Conservation (phyloP, 2,888 invertebrate genomes). For the Diaphora mendica region DNA sequence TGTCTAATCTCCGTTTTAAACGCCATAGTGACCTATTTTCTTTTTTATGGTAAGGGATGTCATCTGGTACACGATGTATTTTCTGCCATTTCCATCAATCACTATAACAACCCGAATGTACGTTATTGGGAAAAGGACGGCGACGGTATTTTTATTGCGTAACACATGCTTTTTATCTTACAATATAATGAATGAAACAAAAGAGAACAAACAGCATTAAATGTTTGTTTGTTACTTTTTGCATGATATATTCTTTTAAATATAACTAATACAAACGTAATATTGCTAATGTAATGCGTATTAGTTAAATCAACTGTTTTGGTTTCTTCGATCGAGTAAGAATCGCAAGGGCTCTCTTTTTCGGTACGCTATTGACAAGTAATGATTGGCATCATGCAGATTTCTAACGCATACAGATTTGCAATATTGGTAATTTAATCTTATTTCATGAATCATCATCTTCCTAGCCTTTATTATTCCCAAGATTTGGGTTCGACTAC, state of each 20-base stretch:
- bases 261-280: neutral
- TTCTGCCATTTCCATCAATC: constrained; percentile 26
- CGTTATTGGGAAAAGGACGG: constrained; percentile 17
- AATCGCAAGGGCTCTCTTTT: neutral
- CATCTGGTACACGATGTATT: constrained; percentile 28
- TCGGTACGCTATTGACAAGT: neutral
- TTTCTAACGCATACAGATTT: neutral
- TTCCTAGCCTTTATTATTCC: no score
- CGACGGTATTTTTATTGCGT: constrained; percentile 5
- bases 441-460: no score
- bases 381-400: neutral
- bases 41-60: constrained; percentile 28
- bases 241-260: neutral
- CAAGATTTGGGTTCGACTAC: no score
- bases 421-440: neutral
- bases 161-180: neutral
- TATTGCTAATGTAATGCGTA: neutral
- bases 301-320: neutral
- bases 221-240: no score
- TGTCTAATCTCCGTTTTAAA: constrained; percentile 11
- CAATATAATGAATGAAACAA: neutral
- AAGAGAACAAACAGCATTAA: no score
- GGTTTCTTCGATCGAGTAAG: neutral
- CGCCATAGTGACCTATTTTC: constrained; percentile 42
- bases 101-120: constrained; percentile 19